A percentile compares a stretch with the other conserved stretches of the same genome.
Conservation (phyloP, 2,888 invertebrate species). For the Nomada flava region DNA sequence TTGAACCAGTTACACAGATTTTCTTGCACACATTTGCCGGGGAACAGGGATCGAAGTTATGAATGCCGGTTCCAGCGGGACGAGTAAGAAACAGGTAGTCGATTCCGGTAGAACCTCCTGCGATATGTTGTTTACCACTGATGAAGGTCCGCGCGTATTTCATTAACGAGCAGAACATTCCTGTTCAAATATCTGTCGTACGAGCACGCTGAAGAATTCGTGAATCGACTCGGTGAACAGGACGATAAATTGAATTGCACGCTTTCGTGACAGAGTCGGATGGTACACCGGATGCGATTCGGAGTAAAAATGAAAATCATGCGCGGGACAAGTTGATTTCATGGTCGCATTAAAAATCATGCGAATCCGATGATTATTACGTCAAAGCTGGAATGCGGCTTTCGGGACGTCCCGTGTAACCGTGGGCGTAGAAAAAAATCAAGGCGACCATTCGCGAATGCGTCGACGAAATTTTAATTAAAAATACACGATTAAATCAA, state of each 20-base stretch:
- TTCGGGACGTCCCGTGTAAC: constrained; percentile 12
- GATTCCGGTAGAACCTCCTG: background rate
- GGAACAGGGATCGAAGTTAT: constrained; percentile 21
- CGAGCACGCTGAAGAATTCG: too few species aligned
- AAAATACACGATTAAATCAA: background rate
- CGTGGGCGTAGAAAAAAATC: constrained; percentile 6
- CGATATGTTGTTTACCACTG: constrained; percentile 31
- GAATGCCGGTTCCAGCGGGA: constrained; percentile 38
- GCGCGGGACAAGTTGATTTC: constrained; percentile 28
- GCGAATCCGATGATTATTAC: constrained; percentile 32
- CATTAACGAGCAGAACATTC: background rate
- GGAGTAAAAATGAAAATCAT: too few species aligned
- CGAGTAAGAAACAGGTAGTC: constrained; percentile 35
- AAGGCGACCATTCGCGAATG: background rate
- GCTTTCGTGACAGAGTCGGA: too few species aligned
- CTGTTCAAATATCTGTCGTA: too few species aligned
- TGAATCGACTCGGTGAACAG: too few species aligned
- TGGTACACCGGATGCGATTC: too few species aligned
- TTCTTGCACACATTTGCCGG: constrained; percentile 31
- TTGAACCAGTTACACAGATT: constrained; percentile 38
- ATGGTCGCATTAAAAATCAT: constrained; percentile 46
- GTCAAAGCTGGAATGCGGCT: constrained; percentile 37
- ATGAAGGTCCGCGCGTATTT: constrained; percentile 35
- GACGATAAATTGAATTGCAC: too few species aligned
- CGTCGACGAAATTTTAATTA: background rate